Evolutionary conservation across 2,888 invertebrate genomes (phyloP).

Genomic region (Erebia ligea): DNA sequence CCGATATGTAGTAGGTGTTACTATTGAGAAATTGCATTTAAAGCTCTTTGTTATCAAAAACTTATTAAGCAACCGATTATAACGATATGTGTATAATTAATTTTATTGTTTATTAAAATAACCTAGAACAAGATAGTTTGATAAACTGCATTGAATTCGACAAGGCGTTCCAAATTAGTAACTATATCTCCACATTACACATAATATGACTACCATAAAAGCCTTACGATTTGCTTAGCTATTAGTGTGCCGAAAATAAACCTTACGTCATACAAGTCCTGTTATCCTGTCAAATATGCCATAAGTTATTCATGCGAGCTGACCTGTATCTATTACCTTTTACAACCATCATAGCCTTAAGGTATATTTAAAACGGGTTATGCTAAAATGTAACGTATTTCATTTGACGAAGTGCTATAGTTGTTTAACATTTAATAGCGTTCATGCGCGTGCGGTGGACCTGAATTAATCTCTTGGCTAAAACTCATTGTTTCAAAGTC

Average conservation of each 20-base stretch:
- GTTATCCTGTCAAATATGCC: neutral
- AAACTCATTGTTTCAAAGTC: slow-evolving; percentile 34
- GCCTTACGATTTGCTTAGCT: neutral
- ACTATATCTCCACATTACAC: slow-evolving; percentile 8
- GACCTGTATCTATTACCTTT: slow-evolving; percentile 19
- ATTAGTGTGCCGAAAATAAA: slow-evolving; percentile 1
- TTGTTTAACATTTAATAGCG: slow-evolving; percentile 5
- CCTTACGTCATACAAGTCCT: slow-evolving; percentile 8
- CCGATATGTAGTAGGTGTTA: slow-evolving; percentile 9
- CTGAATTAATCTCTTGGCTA: slow-evolving; percentile 21
- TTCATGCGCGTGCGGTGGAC: slow-evolving; percentile 21
- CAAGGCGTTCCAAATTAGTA: slow-evolving; percentile 25
- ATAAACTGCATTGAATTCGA: slow-evolving; percentile 25
- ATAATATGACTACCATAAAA: slow-evolving; percentile 7
- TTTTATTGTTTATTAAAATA: slow-evolving; percentile 20
- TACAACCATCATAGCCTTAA: slow-evolving; percentile 19
- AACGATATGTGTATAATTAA: slow-evolving; percentile 7
- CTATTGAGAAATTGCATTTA: slow-evolving; percentile 8
- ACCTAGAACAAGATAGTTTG: slow-evolving; percentile 16
- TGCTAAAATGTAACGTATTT: slow-evolving; percentile 8
- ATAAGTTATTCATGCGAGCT: slow-evolving; percentile 2
- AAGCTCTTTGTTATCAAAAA: slow-evolving; percentile 14
- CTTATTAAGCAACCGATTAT: slow-evolving; percentile 8
- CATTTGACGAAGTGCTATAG: neutral
- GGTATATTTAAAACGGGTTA: neutral